phyloP scores from a whole-genome alignment of 2,888 invertebrate genomes.

The Pseudeuparius sepicola region DNA sequence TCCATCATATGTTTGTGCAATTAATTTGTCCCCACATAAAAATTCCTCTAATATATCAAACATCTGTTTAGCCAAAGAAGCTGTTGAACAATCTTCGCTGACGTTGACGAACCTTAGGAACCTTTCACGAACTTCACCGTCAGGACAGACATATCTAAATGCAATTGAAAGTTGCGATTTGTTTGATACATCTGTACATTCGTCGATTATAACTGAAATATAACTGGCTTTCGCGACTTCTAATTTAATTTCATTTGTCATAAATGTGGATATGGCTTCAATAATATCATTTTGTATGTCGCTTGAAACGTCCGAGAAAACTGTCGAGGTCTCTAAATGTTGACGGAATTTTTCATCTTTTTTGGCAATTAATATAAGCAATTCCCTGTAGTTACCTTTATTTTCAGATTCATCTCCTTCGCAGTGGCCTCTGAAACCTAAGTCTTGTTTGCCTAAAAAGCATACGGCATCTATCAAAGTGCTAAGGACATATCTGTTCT shows the following conservation, averaged over 20 bases:
- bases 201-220: slow-evolving; percentile 17
- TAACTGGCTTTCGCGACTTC: slow-evolving; percentile 15
- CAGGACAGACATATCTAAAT: slow-evolving; percentile 11
- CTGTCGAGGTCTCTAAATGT: slow-evolving; percentile 14
- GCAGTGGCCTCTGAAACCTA: slow-evolving; percentile 4
- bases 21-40: slow-evolving; percentile 10
- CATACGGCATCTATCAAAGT: slow-evolving; percentile 13
- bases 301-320: slow-evolving; percentile 15
- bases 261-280: slow-evolving; percentile 16
- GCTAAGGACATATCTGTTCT: slow-evolving; percentile 10
- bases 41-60: slow-evolving; percentile 10
- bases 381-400: slow-evolving; percentile 6
- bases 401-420: slow-evolving; percentile 4
- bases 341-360: slow-evolving; percentile 12
- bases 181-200: slow-evolving; percentile 25
- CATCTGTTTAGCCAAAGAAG: slow-evolving; percentile 8
- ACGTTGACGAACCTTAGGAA: slow-evolving; percentile 10
- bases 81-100: slow-evolving; percentile 5
- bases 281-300: slow-evolving; percentile 15
- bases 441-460: slow-evolving; percentile 7
- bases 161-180: slow-evolving; percentile 12
- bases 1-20: slow-evolving; percentile 10
- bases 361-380: slow-evolving; percentile 8
- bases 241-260: slow-evolving; percentile 15
- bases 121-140: slow-evolving; percentile 13